Percentiles rank a stretch among this genome's conserved stretches.
phyloP scores from a whole-genome alignment of 2,113 vertebrate species.

The Vanacampus margaritifer region DNA sequence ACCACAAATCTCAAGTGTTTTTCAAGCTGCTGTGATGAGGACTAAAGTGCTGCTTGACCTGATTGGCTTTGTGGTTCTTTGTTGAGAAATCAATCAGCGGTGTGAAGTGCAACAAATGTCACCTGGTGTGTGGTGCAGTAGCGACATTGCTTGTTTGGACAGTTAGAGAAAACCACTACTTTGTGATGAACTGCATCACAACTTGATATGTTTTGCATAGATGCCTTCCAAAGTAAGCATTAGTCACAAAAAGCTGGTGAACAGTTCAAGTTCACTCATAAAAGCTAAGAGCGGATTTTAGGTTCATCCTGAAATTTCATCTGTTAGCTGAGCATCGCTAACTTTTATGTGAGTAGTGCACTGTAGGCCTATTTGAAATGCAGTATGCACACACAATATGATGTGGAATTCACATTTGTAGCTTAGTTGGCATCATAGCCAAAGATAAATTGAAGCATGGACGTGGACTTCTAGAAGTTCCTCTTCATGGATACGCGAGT shows the following conservation, averaged over 20 bases:
- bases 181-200: constrained; percentile 7
- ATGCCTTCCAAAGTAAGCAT: background rate
- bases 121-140: constrained; percentile 29
- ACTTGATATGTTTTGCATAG: background rate
- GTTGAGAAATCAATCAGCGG: constrained; percentile 17
- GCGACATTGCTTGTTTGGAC: constrained; percentile 12
- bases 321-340: background rate
- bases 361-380: too few species aligned
- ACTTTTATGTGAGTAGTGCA: constrained; percentile 11
- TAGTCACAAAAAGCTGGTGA: background rate
- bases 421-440: constrained; percentile 51
- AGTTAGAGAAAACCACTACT: constrained; percentile 64
- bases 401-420: constrained; percentile 25
- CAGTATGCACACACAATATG: constrained; percentile 13
- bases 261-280: background rate
- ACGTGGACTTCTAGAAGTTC: constrained; percentile 20
- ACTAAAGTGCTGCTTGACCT: constrained; percentile 18
- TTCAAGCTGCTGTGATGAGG: constrained; percentile 43
- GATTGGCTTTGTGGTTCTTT: constrained; percentile 35
- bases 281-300: background rate
- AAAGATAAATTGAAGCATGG: constrained; percentile 50
- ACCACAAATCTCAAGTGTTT: constrained; percentile 7
- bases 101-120: background rate
- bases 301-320: background rate
- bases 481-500: background rate